Evolutionary conservation across 2,797 vertebrate genomes (phyloP), one percentile per base, ranked within the genome.

Genomic region (Epinephelus malabaricus): DNA sequence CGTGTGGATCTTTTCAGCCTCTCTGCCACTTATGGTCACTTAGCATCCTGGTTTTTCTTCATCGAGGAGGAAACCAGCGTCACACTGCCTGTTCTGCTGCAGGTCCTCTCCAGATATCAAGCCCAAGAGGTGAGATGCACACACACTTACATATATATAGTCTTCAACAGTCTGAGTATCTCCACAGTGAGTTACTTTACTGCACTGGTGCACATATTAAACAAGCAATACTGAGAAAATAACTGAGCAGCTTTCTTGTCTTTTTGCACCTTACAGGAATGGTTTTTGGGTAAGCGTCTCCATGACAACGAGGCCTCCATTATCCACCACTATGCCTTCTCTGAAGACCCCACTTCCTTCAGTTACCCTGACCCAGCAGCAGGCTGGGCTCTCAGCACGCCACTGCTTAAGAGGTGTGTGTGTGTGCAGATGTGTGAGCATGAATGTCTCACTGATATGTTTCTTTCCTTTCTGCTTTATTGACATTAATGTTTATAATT

Each of bases 291-390:
- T 66, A 97, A 96, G 92, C 91, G 91, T 38, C 92, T 98, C 70
- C 84, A 96, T 77, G 97, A 99, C 83, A 94, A 95, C 73, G 95
- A 97, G 82, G 95, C 96, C 56, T 97, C 97, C 63, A 97, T 99
- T 89, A 97, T 98, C 87, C 97, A 98, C 93, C 97, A 98, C 93
- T 98, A 97, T n/a, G 96, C 96, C 82, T 98, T 98, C 93, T 96
- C 97, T 58, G 97, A 98, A 91, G 96, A 98, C 85, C 97, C 96
- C 76, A 50, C 84, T 19, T 88, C 89, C 80, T 98, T 99, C 81
- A 95, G 95, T 83, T 99, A 97, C 92, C 97, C 97, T n/a, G 97
- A 98, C 89, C 97, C 97, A 70, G 94, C 95, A 78, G 97, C 96
- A 68, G 97, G 97, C 82, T 98, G 97, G 97, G 96, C 95, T 63